These are phyloP conservation scores for Musca domestica DNA, from an alignment of 1,140 invertebrate genomes.

Conservation along the genomic window DNA sequence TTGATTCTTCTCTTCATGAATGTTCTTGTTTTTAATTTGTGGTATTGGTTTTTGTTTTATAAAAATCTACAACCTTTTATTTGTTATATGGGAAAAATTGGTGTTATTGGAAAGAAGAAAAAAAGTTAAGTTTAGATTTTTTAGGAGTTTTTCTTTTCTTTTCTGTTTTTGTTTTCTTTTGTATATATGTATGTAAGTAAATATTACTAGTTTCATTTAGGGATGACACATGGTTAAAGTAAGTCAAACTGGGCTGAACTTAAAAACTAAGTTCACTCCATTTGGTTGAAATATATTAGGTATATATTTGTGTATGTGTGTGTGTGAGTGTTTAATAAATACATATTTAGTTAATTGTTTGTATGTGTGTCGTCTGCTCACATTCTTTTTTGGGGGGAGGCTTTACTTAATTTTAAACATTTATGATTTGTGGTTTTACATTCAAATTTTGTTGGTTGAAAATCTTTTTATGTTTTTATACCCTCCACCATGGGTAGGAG, in stretches of 20 bases:
- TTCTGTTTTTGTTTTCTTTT: background rate
- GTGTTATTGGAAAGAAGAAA: slow-evolving; percentile 18
- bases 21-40: background rate
- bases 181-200: slow-evolving; percentile 4
- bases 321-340: background rate
- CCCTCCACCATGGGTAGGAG: no score
- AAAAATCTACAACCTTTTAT: slow-evolving; percentile 20
- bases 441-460: background rate
- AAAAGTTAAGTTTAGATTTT: slow-evolving; percentile 3
- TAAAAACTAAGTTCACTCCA: slow-evolving; percentile 16
- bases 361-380: background rate
- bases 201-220: background rate
- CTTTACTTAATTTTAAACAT: slow-evolving; percentile 13
- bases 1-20: no score
- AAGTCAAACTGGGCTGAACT: slow-evolving; percentile 1
- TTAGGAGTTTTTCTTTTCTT: background rate
- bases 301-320: background rate
- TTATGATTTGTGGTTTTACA: slow-evolving; percentile 12
- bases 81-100: slow-evolving; percentile 17
- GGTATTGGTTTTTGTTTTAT: slow-evolving; percentile 8
- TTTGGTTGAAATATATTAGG: slow-evolving; percentile 2
- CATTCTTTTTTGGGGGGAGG: background rate
- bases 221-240: slow-evolving; percentile 16
- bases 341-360: slow-evolving; percentile 4
- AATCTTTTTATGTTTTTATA: background rate